phyloP scores from a whole-genome alignment of 2,113 vertebrate species.

The Bos indicus region DNA sequence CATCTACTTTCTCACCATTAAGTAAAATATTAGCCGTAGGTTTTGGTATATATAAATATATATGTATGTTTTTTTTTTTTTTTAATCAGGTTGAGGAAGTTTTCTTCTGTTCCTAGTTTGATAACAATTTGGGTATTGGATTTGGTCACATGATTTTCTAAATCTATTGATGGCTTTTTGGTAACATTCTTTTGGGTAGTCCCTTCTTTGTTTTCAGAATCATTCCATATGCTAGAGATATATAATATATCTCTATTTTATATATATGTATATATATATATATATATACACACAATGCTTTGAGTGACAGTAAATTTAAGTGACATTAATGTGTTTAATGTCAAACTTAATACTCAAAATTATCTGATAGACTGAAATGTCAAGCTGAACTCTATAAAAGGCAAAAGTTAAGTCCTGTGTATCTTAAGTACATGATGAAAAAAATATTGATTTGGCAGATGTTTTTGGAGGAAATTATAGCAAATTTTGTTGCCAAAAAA shows the following conservation, averaged over 20 bases:
- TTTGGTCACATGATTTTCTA: not conserved
- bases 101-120: not conserved
- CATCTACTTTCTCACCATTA: not conserved
- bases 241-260: not conserved
- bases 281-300: not conserved
- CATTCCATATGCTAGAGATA: not conserved
- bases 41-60: not conserved
- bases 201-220: not conserved
- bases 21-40: not conserved
- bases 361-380: not conserved
- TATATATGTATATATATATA: not conserved
- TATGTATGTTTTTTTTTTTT: too few relatives aligned
- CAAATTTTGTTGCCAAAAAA: not conserved
- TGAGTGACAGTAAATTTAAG: not conserved
- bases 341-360: not conserved
- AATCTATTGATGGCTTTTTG: not conserved
- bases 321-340: not conserved
- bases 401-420: not conserved
- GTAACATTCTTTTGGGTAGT: not conserved
- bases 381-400: not conserved
- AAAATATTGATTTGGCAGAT: not conserved
- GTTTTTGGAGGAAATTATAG: not conserved
- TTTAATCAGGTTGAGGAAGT: not conserved
- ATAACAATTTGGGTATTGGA: not conserved
- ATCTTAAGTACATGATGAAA: not conserved